Conservation (phyloP, 2,888 invertebrate species). For the Hofmannophila pseudospretella region DNA sequence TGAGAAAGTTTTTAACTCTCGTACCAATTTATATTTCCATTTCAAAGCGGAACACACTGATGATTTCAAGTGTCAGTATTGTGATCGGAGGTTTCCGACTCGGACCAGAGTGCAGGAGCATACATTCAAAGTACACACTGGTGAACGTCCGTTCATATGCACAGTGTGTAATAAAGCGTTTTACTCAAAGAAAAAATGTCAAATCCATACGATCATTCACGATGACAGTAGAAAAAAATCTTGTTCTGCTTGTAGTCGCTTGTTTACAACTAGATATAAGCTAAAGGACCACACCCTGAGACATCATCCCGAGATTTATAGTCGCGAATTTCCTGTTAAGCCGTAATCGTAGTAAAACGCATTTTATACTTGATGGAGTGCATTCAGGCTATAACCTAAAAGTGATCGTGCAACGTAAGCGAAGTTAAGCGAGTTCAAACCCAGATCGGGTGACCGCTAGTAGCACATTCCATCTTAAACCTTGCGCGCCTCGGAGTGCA, state of each 20-base stretch:
- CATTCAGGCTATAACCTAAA: too few species aligned
- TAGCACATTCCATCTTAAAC: too few species aligned
- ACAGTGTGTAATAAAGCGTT: slow-evolving; percentile 1
- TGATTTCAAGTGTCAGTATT: slow-evolving; percentile 20
- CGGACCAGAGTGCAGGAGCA: slow-evolving; percentile 9
- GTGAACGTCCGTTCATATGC: slow-evolving; percentile 10
- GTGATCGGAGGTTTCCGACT: slow-evolving; percentile 25
- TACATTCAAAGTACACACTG: slow-evolving; percentile 8
- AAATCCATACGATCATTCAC: slow-evolving; percentile 14
- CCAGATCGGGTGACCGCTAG: too few species aligned
- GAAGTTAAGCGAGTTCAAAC: too few species aligned
- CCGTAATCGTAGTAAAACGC: slow-evolving; percentile 11
- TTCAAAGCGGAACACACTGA: slow-evolving; percentile 22
- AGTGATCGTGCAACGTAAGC: too few species aligned
- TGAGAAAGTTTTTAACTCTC: slow-evolving; percentile 17
- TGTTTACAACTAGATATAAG: not conserved
- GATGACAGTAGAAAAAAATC: slow-evolving; percentile 1
- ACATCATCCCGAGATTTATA: slow-evolving; percentile 16
- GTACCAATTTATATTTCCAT: slow-evolving; percentile 20
- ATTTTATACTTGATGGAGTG: too few species aligned
- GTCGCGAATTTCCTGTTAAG: slow-evolving; percentile 17
- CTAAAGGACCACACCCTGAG: slow-evolving; percentile 12
- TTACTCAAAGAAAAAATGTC: slow-evolving; percentile 2
- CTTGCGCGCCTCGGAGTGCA: too few species aligned
- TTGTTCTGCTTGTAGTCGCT: slow-evolving; percentile 5